Evolutionary conservation across 92 coral and sea anemone species (phyloP), one percentile per base, ranked within the genome.

Genomic region (Phenganax subtilis): DNA sequence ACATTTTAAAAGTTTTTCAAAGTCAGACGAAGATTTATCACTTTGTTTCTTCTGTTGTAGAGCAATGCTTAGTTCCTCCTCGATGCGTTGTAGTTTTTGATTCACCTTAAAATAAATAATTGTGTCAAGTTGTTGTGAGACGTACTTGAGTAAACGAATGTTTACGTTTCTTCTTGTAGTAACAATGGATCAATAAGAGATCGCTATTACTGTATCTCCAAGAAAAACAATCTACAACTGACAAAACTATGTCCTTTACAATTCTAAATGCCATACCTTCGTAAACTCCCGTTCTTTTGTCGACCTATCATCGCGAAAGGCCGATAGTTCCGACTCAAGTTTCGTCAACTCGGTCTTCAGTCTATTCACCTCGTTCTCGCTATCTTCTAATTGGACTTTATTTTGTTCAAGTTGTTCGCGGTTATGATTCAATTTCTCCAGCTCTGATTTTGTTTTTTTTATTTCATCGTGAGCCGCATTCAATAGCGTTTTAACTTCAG

Each of bases 311-410:
- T 83, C 86, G 15, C 89, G 89, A 55, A 94, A 85, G 12, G 86
- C 91, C 31, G 58, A 7, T n/a, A 88, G 78, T 65, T 90, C 97
- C 14, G 81, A 87, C 72, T 90, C 91, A 54, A 87, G 8, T 30
- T 78, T 85, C 27, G 77, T 51, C 65, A 90, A 62, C 80, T 85
- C 86, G 6, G 60, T 76, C 9, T 85, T 79, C 15, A 94, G 78
- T 68, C 89, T 86, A 17, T 57, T 74, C 16, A 90, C 88, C 9
- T 87, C 77, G 30, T 81, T 66, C 53, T 92, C 92, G 51, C 88
- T 84, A n/a, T 89, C 89, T 6, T 84, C 87, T 7, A 90, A 84
- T n/a, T 87, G 85, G 51, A 82, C 91, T 51, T 79, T 77, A 8
- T 84, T 75, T 66, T 86, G 72, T 28, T 91, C 94, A 29, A 77